phyloP scores from a whole-genome alignment of 1,140 invertebrate genomes.

The Pachyrhynchus sulphureomaculatus region DNA sequence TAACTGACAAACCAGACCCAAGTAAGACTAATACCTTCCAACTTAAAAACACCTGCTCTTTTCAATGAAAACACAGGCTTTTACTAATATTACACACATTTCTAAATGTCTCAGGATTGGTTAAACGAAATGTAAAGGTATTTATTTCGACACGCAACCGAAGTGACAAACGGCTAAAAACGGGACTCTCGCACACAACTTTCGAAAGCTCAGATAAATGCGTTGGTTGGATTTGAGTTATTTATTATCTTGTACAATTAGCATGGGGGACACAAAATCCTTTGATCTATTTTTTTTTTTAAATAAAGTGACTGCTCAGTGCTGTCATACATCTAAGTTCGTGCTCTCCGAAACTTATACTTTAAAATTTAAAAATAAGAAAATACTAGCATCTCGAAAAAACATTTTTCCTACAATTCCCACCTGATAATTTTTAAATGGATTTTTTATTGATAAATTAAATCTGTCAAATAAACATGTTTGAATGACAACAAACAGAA shows the following conservation, averaged over 20 bases:
- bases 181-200: slow-evolving; percentile 1
- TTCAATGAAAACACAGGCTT: slow-evolving; percentile 17
- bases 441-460: no score
- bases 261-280: not conserved
- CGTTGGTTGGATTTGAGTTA: slow-evolving; percentile 4
- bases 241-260: not conserved
- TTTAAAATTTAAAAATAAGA: no score
- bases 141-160: slow-evolving; percentile 23
- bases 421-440: no score
- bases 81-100: slow-evolving; percentile 21
- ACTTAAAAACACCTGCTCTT: slow-evolving; percentile 21
- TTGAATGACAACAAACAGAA: no score
- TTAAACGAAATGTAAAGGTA: slow-evolving; percentile 8
- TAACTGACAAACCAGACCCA: no score
- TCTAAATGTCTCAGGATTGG: slow-evolving; percentile 22
- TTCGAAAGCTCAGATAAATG: slow-evolving; percentile 13
- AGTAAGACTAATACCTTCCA: slow-evolving; percentile 10
- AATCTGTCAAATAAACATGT: no score
- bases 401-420: no score
- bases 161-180: slow-evolving; percentile 19
- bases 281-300: slow-evolving; percentile 13
- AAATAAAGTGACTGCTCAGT: no score
- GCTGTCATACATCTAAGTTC: no score
- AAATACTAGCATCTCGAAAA: no score
- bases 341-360: no score